Conservation (phyloP, 2,888 invertebrate species). For the Cephonodes hylas region DNA sequence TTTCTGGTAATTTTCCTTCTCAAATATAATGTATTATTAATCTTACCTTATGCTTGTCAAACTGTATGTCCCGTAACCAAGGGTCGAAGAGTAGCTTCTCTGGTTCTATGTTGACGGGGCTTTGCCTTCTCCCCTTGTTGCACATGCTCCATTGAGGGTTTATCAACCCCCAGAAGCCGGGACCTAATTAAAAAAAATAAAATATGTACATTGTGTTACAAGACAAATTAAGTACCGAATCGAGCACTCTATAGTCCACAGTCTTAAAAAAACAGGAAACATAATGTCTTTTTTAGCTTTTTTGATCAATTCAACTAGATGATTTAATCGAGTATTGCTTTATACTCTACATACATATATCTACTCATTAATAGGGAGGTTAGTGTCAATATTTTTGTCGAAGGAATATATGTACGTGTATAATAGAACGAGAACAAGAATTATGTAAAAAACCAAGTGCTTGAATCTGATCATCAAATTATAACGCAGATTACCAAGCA, state of each 20-base stretch:
- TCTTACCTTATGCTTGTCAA: conserved; percentile 96
- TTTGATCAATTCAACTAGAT: no score
- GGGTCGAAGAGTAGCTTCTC: conserved; percentile 97
- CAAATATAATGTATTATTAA: no score
- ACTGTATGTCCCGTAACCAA: conserved; percentile 92
- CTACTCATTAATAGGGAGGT: no score
- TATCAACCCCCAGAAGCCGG: conserved; percentile 98
- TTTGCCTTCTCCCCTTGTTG: conserved; percentile 96
- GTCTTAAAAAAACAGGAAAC: no score
- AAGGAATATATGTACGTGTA: no score
- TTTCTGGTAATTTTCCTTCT: no score
- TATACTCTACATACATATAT: no score
- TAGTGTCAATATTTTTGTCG: no score
- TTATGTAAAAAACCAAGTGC: neutral
- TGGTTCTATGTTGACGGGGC: conserved; percentile 98
- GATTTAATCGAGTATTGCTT: no score
- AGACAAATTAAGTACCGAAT: no score
- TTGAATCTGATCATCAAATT: neutral
- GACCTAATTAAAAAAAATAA: conserved; percentile 84
- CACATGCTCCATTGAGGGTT: conserved; percentile 99
- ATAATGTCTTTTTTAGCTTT: no score
- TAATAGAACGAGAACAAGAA: neutral
- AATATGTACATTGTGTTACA: neutral
- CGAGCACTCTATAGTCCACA: no score
- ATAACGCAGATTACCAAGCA: neutral